phyloP scores from a whole-genome alignment of 2,888 invertebrate genomes.

The Drosophila conformis region DNA sequence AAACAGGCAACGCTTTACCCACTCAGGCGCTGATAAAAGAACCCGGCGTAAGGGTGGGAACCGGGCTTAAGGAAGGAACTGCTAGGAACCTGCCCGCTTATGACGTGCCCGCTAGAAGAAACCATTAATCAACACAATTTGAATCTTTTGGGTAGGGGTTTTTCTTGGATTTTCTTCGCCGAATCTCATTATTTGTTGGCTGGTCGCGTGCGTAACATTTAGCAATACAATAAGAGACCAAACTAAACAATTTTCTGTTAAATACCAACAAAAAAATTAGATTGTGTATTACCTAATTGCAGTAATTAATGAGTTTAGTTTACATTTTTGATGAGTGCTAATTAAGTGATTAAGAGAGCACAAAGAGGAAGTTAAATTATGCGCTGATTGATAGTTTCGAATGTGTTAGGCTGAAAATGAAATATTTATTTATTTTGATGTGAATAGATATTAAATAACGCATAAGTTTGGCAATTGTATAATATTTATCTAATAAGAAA shows the following conservation, averaged over 20 bases:
- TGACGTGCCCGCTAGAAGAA: constrained; percentile 67
- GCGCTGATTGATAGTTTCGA: constrained; percentile 34
- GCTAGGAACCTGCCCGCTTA: constrained; percentile 63
- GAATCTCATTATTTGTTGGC: constrained; percentile 29
- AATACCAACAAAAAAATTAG: constrained; percentile 41
- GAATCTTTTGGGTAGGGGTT: constrained; percentile 8
- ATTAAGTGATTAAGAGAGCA: constrained; percentile 15
- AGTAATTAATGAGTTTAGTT: constrained; percentile 73
- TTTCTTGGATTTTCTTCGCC: neutral
- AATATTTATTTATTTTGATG: too few species aligned
- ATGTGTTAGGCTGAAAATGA: neutral
- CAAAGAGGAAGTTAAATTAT: constrained; percentile 12
- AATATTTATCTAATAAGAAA: neutral
- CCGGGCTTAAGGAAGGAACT: constrained; percentile 22
- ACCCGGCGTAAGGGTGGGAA: neutral
- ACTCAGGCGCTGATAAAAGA: constrained; percentile 63
- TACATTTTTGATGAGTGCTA: constrained; percentile 48
- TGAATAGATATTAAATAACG: too few species aligned
- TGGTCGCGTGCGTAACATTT: constrained; percentile 57
- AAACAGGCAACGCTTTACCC: constrained; percentile 45
- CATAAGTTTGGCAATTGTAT: too few species aligned
- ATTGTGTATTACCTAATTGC: constrained; percentile 62
- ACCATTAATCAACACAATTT: constrained; percentile 70
- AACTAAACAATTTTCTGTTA: constrained; percentile 43
- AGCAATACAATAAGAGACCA: constrained; percentile 24